These are phyloP conservation scores for Chelonus formosanus DNA, from an alignment of 2,888 invertebrate genomes.

Conservation along the genomic window DNA sequence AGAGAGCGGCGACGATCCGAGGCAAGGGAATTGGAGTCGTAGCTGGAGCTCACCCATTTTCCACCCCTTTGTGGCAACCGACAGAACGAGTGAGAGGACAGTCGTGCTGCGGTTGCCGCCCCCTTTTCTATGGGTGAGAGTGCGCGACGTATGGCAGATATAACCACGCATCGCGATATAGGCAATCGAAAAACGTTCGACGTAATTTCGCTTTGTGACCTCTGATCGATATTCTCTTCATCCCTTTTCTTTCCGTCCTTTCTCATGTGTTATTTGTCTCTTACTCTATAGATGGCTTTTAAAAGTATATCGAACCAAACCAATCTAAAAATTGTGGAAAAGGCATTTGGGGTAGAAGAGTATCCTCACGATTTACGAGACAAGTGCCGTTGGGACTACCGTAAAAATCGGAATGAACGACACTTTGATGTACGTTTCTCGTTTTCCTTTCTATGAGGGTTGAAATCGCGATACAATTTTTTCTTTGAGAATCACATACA, in stretches of 20 bases:
- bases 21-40: constrained; percentile 37
- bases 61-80: constrained; percentile 35
- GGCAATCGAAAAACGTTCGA: constrained; percentile 51
- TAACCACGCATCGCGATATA: constrained; percentile 55
- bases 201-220: constrained; percentile 56
- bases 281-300: constrained; percentile 1
- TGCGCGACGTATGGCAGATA: constrained; percentile 61
- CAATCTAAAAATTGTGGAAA: constrained; percentile 15
- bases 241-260: neutral
- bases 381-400: constrained; percentile 38
- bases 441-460: neutral
- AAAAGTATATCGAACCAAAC: neutral
- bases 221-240: constrained; percentile 55
- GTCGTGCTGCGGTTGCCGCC: constrained; percentile 64
- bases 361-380: constrained; percentile 42
- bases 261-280: constrained; percentile 7
- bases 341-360: constrained; percentile 26
- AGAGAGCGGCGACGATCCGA: constrained; percentile 43
- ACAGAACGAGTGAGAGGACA: constrained; percentile 49
- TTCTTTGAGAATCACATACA: constrained; percentile 6
- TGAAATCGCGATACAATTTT: constrained; percentile 17
- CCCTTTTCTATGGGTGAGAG: constrained; percentile 52
- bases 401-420: constrained; percentile 44
- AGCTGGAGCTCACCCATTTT: constrained; percentile 33
- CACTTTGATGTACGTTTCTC: constrained; percentile 39